A percentile compares a stretch with the other conserved stretches of the same genome.
phyloP scores from a whole-genome alignment of 2,888 invertebrate genomes.

The Agonopterix heracliana region DNA sequence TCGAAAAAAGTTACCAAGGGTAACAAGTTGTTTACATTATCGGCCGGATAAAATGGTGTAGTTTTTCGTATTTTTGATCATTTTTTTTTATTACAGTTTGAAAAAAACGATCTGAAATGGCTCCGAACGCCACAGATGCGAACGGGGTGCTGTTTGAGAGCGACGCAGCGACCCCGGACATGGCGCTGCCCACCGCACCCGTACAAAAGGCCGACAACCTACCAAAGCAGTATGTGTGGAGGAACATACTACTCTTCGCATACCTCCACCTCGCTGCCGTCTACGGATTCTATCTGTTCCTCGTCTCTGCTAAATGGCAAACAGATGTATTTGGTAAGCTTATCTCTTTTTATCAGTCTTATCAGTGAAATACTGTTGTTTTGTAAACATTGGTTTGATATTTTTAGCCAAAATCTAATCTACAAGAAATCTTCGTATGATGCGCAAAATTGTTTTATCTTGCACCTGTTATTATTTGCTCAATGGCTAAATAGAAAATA shows the following conservation, averaged over 20 bases:
- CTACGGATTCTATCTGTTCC: constrained; percentile 83
- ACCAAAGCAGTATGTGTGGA: constrained; percentile 83
- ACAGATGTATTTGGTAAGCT: constrained; percentile 84
- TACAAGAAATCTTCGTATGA: too few species aligned
- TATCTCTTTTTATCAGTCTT: constrained; percentile 2
- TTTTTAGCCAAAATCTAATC: background rate
- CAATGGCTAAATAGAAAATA: too few species aligned
- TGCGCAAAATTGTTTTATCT: too few species aligned
- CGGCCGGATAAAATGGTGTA: too few species aligned
- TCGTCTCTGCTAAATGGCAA: constrained; percentile 83
- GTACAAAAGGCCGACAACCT: constrained; percentile 72
- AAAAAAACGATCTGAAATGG: constrained; percentile 40
- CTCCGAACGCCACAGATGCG: constrained; percentile 58
- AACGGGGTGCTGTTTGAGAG: constrained; percentile 68
- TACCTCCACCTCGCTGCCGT: constrained; percentile 85
- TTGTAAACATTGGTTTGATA: background rate
- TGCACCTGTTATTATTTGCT: too few species aligned
- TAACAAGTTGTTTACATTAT: too few species aligned
- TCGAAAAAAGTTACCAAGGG: too few species aligned
- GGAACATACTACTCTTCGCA: constrained; percentile 86
- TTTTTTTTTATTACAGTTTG: constrained; percentile 18
- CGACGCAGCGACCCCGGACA: constrained; percentile 63
- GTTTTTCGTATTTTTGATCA: too few species aligned
- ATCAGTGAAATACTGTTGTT: background rate
- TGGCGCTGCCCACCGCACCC: constrained; percentile 51